A percentile compares a stretch with the other conserved stretches of the same genome.
phyloP scores from a whole-genome alignment of 2,113 vertebrate genomes.

The Calidris pygmaea region DNA sequence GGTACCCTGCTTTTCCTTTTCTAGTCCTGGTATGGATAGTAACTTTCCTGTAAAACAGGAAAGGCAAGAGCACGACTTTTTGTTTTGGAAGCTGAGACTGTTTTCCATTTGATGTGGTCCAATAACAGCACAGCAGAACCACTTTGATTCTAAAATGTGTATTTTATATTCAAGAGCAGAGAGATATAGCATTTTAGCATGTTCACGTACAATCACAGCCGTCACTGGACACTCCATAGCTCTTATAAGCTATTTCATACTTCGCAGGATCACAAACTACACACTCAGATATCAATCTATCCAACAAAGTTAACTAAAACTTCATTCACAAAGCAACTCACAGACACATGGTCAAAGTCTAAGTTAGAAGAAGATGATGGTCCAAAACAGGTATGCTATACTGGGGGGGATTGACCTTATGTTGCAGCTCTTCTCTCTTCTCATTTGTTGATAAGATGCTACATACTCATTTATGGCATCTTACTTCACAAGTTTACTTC shows the following conservation, averaged over 20 bases:
- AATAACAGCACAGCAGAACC: background rate
- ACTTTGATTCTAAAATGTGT: background rate
- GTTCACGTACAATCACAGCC: background rate
- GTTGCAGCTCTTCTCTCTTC: background rate
- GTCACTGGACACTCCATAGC: background rate
- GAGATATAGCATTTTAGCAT: background rate
- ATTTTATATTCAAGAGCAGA: background rate
- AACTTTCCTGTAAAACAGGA: background rate
- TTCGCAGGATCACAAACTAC: background rate
- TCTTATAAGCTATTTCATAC: background rate
- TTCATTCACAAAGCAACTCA: background rate
- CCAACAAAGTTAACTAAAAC: background rate
- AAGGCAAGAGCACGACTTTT: background rate
- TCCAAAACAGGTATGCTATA: background rate
- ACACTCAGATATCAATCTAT: accelerated
- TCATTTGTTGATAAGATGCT: background rate
- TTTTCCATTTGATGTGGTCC: background rate
- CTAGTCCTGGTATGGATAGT: background rate
- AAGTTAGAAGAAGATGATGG: background rate
- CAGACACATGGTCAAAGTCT: background rate
- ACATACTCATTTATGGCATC: background rate
- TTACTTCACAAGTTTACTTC: background rate
- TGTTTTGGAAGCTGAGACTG: background rate
- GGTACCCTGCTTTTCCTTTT: background rate
- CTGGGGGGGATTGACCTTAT: background rate